Conservation (phyloP, 37 sponge, comb jelly and placozoan species). For the Chondrilla cf. caribensis region DNA sequence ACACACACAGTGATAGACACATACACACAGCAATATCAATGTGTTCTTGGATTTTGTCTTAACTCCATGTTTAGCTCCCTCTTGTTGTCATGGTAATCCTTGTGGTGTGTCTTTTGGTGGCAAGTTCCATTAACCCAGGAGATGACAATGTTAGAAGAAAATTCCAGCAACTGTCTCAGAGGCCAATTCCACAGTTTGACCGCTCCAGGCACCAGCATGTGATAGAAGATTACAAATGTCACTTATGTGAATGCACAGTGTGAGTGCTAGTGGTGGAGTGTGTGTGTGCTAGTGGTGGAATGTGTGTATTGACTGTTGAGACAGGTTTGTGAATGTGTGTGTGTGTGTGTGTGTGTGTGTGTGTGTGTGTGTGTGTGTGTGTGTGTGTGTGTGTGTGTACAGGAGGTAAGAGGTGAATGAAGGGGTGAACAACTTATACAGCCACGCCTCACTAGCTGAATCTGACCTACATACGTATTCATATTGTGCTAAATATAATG, state of each 20-base stretch:
- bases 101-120: constrained; percentile 41
- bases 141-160: constrained; percentile 48
- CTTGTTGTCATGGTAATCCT: constrained; percentile 41
- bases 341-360: not conserved
- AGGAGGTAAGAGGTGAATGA: too few relatives aligned
- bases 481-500: too few relatives aligned
- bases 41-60: not conserved
- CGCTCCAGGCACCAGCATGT: constrained; percentile 72
- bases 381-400: constrained; percentile 1
- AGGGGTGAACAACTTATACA: too few relatives aligned
- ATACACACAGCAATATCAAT: not conserved
- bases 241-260: constrained; percentile 14
- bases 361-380: constrained; percentile 16
- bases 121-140: constrained; percentile 73
- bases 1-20: constrained; percentile 1
- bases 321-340: not conserved
- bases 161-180: constrained; percentile 11
- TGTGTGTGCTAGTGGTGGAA: not conserved
- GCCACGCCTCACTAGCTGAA: too few relatives aligned
- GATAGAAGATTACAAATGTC: constrained; percentile 40
- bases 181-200: constrained; percentile 52
- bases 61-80: constrained; percentile 28
- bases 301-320: not conserved
- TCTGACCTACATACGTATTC: too few relatives aligned
- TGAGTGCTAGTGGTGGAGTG: not conserved